A percentile compares a stretch with the other conserved stretches of the same genome.
These are phyloP conservation scores for Parthenolecanium corni DNA, from an alignment of 2,888 invertebrate species.

Conservation along the genomic window DNA sequence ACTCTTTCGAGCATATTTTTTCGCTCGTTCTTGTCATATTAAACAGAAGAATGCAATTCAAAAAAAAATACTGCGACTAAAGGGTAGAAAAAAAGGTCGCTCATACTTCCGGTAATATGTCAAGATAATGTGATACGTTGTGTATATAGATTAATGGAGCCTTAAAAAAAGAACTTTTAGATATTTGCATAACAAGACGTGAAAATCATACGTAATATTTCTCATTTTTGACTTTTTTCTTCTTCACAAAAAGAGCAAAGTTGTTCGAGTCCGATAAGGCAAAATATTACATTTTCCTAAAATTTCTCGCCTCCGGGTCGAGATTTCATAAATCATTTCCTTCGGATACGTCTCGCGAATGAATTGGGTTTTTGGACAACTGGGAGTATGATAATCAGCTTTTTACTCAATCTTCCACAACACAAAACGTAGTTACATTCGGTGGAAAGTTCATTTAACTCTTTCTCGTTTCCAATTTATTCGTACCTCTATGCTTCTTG, in stretches of 20 bases:
- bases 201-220: background rate
- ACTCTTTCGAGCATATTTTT: too few relatives aligned
- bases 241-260: background rate
- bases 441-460: too few relatives aligned
- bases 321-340: background rate
- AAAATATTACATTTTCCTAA: background rate
- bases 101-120: background rate
- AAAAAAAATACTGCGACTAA: too few relatives aligned
- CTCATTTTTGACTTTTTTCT: background rate
- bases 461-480: too few relatives aligned
- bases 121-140: background rate
- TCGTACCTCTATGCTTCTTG: too few relatives aligned
- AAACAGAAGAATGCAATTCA: too few relatives aligned
- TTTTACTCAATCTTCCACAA: too few relatives aligned
- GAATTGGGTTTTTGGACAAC: too few relatives aligned
- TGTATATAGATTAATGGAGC: background rate
- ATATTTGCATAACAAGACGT: constrained; percentile 1
- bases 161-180: background rate
- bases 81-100: background rate
- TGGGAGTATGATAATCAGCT: too few relatives aligned
- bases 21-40: too few relatives aligned
- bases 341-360: background rate
- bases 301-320: background rate
- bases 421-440: too few relatives aligned
- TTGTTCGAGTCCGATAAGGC: background rate